These are phyloP conservation scores for Myoxocephalus aenaeus DNA, from an alignment of 2,797 vertebrate genomes.

Conservation along the genomic window DNA sequence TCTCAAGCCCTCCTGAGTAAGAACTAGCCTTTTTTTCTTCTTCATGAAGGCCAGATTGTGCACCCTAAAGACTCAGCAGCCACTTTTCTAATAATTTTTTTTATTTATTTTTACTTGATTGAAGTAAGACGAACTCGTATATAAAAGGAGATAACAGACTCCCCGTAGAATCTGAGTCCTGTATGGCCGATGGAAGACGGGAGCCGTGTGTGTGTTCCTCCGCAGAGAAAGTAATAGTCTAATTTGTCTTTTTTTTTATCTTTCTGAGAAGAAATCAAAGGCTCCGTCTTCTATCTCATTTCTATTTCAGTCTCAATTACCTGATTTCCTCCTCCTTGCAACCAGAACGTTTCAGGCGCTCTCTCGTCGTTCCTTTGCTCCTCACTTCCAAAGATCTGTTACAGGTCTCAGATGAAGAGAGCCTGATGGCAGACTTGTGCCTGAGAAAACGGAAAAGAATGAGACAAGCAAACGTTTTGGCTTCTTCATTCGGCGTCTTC, in stretches of 20 bases:
- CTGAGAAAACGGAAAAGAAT: too few species aligned
- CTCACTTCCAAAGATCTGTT: too few species aligned
- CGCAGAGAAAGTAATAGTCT: not conserved
- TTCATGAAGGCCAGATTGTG: not conserved
- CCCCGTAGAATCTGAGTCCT: not conserved
- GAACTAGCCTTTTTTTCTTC: too few species aligned
- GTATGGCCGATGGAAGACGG: not conserved
- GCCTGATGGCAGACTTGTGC: too few species aligned
- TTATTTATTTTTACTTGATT: not conserved
- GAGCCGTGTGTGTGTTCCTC: not conserved
- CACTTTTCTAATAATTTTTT: not conserved
- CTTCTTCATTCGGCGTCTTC: too few species aligned
- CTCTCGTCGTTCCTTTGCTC: not conserved
- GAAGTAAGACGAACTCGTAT: not conserved
- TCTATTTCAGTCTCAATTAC: not conserved
- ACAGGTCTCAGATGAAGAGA: too few species aligned
- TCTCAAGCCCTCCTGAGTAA: slow-evolving; percentile 3
- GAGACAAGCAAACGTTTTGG: too few species aligned
- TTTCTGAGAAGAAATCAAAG: slow-evolving; percentile 1
- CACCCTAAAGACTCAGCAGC: not conserved
- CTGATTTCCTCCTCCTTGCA: not conserved
- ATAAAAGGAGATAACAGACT: not conserved
- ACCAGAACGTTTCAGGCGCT: slow-evolving; percentile 1
- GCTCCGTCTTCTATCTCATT: not conserved
- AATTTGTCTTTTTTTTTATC: not conserved